phyloP scores from a whole-genome alignment of 1,140 invertebrate species.

The Philotrypesis tridentata region DNA sequence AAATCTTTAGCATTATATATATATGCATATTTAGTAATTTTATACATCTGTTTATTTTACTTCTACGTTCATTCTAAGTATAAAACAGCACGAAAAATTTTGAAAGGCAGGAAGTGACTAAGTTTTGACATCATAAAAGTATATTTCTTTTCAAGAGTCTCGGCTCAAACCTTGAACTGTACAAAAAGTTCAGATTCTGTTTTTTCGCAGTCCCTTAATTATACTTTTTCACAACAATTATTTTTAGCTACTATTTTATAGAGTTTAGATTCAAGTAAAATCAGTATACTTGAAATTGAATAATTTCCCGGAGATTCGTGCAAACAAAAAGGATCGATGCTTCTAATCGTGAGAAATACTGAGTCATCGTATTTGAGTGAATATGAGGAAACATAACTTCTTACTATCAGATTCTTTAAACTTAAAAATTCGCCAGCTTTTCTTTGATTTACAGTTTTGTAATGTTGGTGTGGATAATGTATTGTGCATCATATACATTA shows the following conservation, averaged over 20 bases:
- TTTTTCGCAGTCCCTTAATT: no score
- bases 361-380: constrained; percentile 7
- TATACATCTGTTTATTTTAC: background rate
- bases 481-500: no score
- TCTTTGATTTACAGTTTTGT: background rate
- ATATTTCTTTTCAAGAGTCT: background rate
- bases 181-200: no score
- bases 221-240: no score
- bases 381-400: constrained; percentile 10
- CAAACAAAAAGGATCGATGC: constrained; percentile 12
- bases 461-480: no score
- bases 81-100: background rate
- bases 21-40: no score
- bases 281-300: background rate
- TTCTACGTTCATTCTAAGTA: background rate
- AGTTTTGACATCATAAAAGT: background rate
- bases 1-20: no score
- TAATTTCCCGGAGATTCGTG: background rate
- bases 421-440: background rate
- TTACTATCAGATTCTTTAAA: background rate
- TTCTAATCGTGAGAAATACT: constrained; percentile 40
- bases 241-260: no score
- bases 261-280: background rate
- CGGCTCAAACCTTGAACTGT: background rate
- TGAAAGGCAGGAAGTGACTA: background rate